Evolutionary conservation across 1,140 invertebrate species (phyloP).

Genomic region (Dolichoris vasculosae): DNA sequence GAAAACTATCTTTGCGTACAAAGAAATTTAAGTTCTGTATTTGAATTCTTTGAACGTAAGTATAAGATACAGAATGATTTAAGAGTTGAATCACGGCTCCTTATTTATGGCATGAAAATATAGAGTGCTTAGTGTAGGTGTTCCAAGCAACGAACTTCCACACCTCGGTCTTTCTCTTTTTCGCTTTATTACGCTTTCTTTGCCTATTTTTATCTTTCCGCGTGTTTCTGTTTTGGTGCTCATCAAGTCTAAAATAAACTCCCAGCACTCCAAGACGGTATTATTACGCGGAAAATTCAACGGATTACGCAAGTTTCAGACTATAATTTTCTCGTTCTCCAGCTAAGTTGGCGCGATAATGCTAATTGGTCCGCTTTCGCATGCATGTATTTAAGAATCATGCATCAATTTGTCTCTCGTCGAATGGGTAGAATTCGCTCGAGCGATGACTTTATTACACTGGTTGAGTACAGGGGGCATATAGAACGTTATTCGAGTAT

Average conservation of each 20-base stretch:
- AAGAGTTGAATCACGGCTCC: too few species aligned
- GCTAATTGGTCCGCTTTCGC: conserved; percentile 9
- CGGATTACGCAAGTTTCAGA: background rate
- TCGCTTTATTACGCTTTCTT: background rate
- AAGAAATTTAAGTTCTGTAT: background rate
- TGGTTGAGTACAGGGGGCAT: too few species aligned
- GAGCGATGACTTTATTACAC: background rate
- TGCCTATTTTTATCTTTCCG: background rate
- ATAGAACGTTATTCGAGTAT: background rate
- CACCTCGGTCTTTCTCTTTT: background rate
- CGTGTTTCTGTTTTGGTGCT: background rate
- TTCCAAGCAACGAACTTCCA: background rate
- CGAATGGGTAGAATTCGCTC: background rate
- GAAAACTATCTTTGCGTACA: background rate
- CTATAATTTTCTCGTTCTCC: background rate
- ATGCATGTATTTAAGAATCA: conserved; percentile 12
- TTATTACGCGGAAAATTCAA: background rate
- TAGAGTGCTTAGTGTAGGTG: background rate
- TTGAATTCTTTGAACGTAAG: background rate
- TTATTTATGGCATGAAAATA: background rate
- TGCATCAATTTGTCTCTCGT: conserved; percentile 31
- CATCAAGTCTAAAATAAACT: background rate
- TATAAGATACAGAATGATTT: too few species aligned
- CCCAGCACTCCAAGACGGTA: background rate
- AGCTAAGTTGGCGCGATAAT: background rate